These are phyloP conservation scores for Panurus biarmicus DNA, from an alignment of 2,113 vertebrate species.

Conservation along the genomic window DNA sequence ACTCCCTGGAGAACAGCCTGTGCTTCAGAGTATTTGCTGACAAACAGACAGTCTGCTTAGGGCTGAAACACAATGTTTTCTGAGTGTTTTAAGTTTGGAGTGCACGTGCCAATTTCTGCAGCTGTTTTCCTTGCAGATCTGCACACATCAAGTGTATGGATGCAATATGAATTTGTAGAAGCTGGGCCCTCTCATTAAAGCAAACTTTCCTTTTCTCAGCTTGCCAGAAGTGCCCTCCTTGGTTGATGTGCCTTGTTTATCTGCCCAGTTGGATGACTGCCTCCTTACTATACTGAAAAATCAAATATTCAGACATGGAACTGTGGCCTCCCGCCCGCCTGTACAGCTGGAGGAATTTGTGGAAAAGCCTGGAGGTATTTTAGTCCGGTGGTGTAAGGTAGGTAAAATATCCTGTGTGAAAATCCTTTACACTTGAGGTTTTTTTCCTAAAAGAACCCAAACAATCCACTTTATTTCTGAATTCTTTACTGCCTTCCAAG, in stretches of 20 bases:
- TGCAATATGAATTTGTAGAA: neutral
- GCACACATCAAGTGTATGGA: neutral
- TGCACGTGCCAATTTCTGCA: constrained; percentile 23
- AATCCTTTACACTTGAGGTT: neutral
- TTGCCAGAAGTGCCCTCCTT: constrained; percentile 94
- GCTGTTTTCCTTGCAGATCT: neutral
- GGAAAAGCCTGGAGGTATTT: constrained; percentile 90
- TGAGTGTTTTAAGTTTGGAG: neutral
- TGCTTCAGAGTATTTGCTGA: constrained; percentile 28
- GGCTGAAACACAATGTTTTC: neutral
- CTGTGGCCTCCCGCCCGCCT: constrained; percentile 88
- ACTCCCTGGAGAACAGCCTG: neutral
- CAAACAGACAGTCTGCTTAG: constrained; percentile 15
- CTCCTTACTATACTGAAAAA: constrained; percentile 83
- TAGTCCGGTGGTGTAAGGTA: constrained; percentile 97
- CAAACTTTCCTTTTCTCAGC: constrained; percentile 69
- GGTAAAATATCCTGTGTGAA: neutral
- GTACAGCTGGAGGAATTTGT: constrained; percentile 92
- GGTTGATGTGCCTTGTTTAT: constrained; percentile 92
- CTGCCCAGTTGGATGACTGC: constrained; percentile 93
- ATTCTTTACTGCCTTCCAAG: neutral
- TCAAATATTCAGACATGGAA: constrained; percentile 82
- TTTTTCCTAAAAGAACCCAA: neutral
- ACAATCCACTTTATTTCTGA: neutral
- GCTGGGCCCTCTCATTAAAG: neutral